Evolutionary conservation across 2,888 invertebrate species (phyloP).

Genomic region (Peribatodes rhomboidaria): DNA sequence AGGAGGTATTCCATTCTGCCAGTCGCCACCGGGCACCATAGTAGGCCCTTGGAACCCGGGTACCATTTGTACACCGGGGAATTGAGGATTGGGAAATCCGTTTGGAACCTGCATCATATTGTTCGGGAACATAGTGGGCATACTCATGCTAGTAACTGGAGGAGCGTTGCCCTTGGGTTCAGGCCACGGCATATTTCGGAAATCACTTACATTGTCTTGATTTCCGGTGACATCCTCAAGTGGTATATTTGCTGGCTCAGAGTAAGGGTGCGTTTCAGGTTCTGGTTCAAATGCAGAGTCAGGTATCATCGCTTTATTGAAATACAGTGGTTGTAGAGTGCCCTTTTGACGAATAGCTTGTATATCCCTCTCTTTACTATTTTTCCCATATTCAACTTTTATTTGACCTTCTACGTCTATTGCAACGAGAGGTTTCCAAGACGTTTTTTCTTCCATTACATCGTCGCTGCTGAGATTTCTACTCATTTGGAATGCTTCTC

Average conservation of each 20-base stretch:
- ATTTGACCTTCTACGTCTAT: conserved; percentile 90
- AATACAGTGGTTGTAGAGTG: conserved; percentile 93
- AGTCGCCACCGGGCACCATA: conserved; percentile 71
- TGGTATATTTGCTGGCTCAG: conserved; percentile 94
- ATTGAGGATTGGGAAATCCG: conserved; percentile 79
- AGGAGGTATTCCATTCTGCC: conserved; percentile 75
- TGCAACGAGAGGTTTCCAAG: conserved; percentile 91
- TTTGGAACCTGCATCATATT: conserved; percentile 79
- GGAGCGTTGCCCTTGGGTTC: conserved; percentile 91
- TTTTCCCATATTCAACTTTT: conserved; percentile 89
- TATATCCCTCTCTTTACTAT: conserved; percentile 94
- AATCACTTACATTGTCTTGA: conserved; percentile 93
- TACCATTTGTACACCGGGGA: conserved; percentile 75
- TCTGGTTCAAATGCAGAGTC: conserved; percentile 96
- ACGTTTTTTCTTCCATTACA: conserved; percentile 92
- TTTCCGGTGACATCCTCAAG: conserved; percentile 95
- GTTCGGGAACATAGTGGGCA: conserved; percentile 80
- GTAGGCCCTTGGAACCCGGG: conserved; percentile 77
- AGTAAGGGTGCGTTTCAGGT: conserved; percentile 90
- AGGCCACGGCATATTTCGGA: conserved; percentile 93
- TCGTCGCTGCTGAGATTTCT: conserved; percentile 92
- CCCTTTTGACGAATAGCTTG: conserved; percentile 95
- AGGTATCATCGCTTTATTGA: conserved; percentile 93
- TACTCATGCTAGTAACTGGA: conserved; percentile 61
- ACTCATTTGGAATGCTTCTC: conserved; percentile 92